A percentile compares a stretch with the other conserved stretches of the same genome.
Evolutionary conservation across 1,140 invertebrate species (phyloP).

Genomic region (Aphelinus atriplicis): DNA sequence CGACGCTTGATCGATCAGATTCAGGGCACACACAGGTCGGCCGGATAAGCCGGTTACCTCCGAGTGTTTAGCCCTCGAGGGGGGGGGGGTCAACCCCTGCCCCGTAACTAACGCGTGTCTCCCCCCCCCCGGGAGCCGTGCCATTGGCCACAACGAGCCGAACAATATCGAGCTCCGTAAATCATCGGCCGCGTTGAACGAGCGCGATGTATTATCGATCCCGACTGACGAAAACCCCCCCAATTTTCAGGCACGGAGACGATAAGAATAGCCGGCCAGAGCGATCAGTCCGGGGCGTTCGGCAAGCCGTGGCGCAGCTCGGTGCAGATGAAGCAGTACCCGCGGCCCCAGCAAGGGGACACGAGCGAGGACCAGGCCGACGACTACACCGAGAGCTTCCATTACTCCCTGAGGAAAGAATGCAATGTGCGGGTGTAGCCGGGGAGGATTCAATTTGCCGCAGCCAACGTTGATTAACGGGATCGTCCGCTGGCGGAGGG

Average conservation of each 20-base stretch:
- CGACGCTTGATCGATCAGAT: no score
- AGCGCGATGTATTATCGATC: neutral
- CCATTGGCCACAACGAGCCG: no score
- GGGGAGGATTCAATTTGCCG: neutral
- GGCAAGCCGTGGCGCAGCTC: conserved; percentile 64
- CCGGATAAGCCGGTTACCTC: no score
- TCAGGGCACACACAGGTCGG: no score
- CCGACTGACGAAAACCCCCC: neutral
- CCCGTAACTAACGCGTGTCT: no score
- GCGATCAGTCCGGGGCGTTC: conserved; percentile 49
- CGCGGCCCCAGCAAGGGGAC: neutral
- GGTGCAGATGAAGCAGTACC: conserved; percentile 3
- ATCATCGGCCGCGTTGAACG: no score
- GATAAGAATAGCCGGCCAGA: conserved; percentile 49
- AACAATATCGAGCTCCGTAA: no score
- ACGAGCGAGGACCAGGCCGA: no score
- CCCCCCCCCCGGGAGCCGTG: no score
- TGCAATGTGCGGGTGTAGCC: neutral
- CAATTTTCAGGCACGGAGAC: conserved; percentile 16
- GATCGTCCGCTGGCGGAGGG: no score
- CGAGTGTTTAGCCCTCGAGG: no score
- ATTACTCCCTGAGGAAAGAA: neutral
- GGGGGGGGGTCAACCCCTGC: no score
- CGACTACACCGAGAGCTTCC: neutral
- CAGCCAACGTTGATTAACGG: neutral